Evolutionary conservation across 2,888 invertebrate species (phyloP), one percentile per base, ranked within the genome.

Genomic region (Diarsia rubi): DNA sequence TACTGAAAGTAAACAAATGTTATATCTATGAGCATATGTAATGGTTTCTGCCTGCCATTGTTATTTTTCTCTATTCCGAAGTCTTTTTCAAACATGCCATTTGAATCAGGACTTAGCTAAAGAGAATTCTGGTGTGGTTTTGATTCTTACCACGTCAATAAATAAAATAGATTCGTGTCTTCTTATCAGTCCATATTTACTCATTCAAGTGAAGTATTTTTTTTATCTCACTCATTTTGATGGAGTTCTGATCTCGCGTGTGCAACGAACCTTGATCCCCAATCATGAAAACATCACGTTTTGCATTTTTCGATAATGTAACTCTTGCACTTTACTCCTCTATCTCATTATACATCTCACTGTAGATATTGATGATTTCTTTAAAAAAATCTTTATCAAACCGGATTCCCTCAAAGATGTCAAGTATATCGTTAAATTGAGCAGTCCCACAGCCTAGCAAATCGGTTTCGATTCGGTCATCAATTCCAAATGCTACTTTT

Each of bases 211-310:
- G 19, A 54, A 66, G 54, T 84, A 5, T 21, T 0, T 75, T 79
- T 74, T 69, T 69, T 79, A 81, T 84, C 69, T 19, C 21, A 44
- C n/a, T 63, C 45, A 69, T 64, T 75, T 72, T 72, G 65, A 73
- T 79, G 24, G 60, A 63, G 64, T 73, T 44, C 59, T 37, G 49
- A 71, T 71, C 70, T 77, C 75, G 75, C 70, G 65, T 83, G 71
- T 73, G 42, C 57, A 14, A 42, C 52, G 77, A 85, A 75, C 65
- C 31, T 74, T 79, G 85, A 78, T 62, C 74, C 27, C 31, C 27
- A 63, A 37, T 68, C 75, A 80, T 84, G 67, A 70, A 70, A 75
- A 71, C 47, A 78, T 81, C 79, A 86, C 81, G 84, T 78, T 78
- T 73, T 74, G 27, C 57, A 65, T 66, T n/a, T 11, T 42, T 14